Base-by-base conservation (phyloP, 2,113 vertebrate species). In the Megaptera novaeangliae region DNA sequence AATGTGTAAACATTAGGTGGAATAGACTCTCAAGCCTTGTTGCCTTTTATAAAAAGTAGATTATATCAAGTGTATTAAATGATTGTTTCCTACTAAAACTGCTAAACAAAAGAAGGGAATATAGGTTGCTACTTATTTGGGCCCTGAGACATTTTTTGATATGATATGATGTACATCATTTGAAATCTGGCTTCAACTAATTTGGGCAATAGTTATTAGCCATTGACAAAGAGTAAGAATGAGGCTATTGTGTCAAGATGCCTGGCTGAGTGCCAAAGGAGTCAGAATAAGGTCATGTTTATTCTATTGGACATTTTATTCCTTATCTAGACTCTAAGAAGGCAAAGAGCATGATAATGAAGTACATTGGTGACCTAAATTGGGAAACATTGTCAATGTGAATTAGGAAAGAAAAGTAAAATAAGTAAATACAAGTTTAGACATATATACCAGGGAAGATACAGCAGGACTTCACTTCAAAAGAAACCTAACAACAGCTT, bases 261-360 rank as follows among this genome's bases (percentile, higher is more conserved):
- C 25, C 66, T 82, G 9, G 29, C 14, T 77, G 75, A 94, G 23
- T 77, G 39, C 27, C 49, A 49, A 12, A 71, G 86, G 72, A 91
- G 31, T 94, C 31, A 91, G 21, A 78, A 89, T 85, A 95, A 82
- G 18, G 39, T 96, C 87, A 69, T 86, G 41, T 96, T 89, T 92
- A 44, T 82, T 71, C 81, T 52, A 72, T 44, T n/a, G 64, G 71
- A 55, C 31, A 31, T 69, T 95, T 84, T 84, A 80, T 52, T 97
- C 57, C 27, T 88, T 86, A 84, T 91, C 59, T 94, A 66, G 61
- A 96, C 39, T 72, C 36, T 83, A 63, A 71, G 52, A 94, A 91
- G 77, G 41, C 29, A 90, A 95, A 84, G 34, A 72, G 20, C 52
- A 82, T 85, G 44, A 80, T 81, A 91, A 91, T 46, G 23, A 93